Base-by-base conservation (phyloP, 2,888 invertebrate species). In the Cerastoderma edule region DNA sequence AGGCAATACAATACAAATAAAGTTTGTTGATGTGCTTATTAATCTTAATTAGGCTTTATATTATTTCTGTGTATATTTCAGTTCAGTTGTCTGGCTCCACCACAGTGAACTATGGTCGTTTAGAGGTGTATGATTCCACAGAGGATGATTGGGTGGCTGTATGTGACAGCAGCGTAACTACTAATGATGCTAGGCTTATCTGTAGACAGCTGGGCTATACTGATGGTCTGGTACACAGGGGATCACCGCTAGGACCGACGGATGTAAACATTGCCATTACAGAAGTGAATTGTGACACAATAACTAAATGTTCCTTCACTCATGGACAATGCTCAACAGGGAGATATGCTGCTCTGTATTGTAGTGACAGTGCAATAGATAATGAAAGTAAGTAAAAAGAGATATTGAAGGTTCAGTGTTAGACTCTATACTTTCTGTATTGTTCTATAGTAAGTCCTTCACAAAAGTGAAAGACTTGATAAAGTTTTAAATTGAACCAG, bases 131-230 rank as follows among this genome's bases (percentile, higher is more conserved):
- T 65, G 66, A 82, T 44, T 44, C 35, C 27, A 28, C 27, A 13
- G 70, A 67, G 16, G 46, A 56, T 32, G 68, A 54, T 13, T 76
- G 79, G 74, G 65, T 78, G 10, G 72, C 75, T 27, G 74, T 83
- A 1, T 85, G 85, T 70, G 81, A 76, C n/a, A 56, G 83, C 24
- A 72, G 74, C 22, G 75, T 85, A n/a, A 72, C 71, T 48, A 69
- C 82, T 24, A 69, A 75, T 8, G 84, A 85, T 27, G 87, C 86
- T 4, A 72, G 33, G 6, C 67, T 84, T 5, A 48, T 87, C 2
- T 89, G 89, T 65, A 70, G 72, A 22, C 83, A 84, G 63, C 65
- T 83, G 44, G 88, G 87, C 8, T 88, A 80, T 72, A 35, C 39
- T 10, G 71, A 72, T 1, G 84, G 86, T 13, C 56, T 75, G 54